Conservation (phyloP, 2,888 invertebrate species). For the Diplolepis rosae region DNA sequence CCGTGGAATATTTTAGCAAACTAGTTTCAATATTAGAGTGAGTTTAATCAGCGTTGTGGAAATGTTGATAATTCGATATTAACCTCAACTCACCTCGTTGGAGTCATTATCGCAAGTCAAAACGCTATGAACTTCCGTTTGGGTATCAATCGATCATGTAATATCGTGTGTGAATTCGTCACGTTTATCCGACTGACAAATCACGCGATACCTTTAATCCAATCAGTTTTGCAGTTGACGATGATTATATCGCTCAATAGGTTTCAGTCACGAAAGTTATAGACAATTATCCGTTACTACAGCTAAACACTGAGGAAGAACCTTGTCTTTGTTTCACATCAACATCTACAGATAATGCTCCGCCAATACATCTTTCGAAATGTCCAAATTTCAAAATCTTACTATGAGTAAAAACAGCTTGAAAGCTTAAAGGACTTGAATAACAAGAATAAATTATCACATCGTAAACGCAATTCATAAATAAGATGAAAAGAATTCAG, state of each 20-base stretch:
- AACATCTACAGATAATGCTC: neutral
- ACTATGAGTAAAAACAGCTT: too few species aligned
- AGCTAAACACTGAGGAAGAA: neutral
- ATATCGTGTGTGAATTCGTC: constrained; percentile 26
- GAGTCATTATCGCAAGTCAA: constrained; percentile 36
- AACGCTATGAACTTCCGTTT: constrained; percentile 32
- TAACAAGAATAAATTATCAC: too few species aligned
- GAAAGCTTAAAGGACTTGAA: too few species aligned
- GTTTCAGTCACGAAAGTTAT: neutral
- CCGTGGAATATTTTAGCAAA: neutral
- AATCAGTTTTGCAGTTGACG: constrained; percentile 1
- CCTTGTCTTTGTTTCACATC: neutral
- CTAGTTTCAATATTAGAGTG: neutral
- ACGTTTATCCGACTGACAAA: constrained; percentile 35
- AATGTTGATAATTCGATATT: neutral
- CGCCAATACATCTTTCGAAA: neutral
- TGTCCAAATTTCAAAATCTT: neutral
- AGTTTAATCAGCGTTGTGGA: neutral
- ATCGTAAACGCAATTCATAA: too few species aligned
- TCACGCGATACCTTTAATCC: constrained; percentile 35
- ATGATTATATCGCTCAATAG: constrained; percentile 19
- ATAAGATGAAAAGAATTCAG: too few species aligned
- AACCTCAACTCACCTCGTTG: neutral
- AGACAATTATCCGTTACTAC: neutral
- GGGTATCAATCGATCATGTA: constrained; percentile 36